Base-by-base conservation (phyloP, 1,140 invertebrate genomes). In the Heliothis subflexa region DNA sequence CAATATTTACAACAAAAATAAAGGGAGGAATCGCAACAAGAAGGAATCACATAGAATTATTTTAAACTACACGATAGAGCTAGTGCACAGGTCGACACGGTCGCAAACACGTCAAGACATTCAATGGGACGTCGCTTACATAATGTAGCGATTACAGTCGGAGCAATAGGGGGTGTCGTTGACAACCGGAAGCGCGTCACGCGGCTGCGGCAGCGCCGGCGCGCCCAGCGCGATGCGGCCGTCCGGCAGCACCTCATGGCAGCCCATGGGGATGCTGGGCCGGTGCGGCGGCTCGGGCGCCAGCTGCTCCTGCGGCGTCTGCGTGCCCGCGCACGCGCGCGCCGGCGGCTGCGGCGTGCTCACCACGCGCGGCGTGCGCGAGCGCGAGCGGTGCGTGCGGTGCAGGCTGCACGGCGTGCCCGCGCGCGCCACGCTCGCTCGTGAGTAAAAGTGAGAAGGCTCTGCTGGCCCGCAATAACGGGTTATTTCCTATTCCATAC, bases 61-160 rank as follows among this genome's bases (percentile, higher is more conserved):
- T 80, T 40, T 50, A 75, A 61, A 80, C 86, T 84, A 84, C 83
- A 87, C 82, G 77, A 81, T 83, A 85, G 74, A 88, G 84, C 85
- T 86, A 90, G 78, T 82, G 84, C 86, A 94, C 88, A 91, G 85
- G 85, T 90, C 91, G 91, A 93, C 93, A 93, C 91, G 93, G 92
- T 92, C 88, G 94, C 94, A 94, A 93, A 91, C 92, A 90, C 88
- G 91, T 93, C 88, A 84, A 93, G 96, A 89, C 92, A 91, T 88
- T 85, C 84, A 82, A 81, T 78, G 75, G 76, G 85, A 68, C 86
- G 84, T 83, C 85, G 87, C 96, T 97, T 97, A 97, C 97, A 97
- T 96, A 91, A 97, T 97, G 90, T 96, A 95, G 87, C 96, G 95
- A 94, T 96, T 96, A 95, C 97, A 97, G 88, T 96, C 96, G 89